Conservation (phyloP, 2,888 invertebrate genomes). For the Argynnis bischoffii region DNA sequence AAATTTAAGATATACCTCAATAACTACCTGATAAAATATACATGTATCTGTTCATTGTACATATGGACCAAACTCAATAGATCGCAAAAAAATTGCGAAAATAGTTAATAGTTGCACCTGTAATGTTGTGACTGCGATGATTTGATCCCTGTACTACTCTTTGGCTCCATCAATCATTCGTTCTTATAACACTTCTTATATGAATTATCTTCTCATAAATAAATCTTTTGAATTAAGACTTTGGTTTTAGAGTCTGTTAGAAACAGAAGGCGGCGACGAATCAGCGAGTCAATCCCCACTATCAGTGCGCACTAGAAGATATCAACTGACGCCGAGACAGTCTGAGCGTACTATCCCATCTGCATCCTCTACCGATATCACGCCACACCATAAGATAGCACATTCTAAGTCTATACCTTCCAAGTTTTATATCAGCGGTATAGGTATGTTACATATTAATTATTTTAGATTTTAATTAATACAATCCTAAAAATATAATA, state of each 20-base stretch:
- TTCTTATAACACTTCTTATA: too few species aligned
- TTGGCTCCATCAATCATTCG: too few species aligned
- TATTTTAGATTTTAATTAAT: neutral
- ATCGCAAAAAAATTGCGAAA: too few species aligned
- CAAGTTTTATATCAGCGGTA: conserved; percentile 85
- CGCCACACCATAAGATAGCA: conserved; percentile 84
- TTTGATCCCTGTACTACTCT: too few species aligned
- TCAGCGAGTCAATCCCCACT: conserved; percentile 90
- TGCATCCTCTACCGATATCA: conserved; percentile 86
- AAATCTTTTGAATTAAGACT: neutral
- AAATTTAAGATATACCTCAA: too few species aligned
- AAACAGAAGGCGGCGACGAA: conserved; percentile 90
- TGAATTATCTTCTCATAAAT: too few species aligned
- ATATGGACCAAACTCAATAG: too few species aligned
- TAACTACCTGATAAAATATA: too few species aligned
- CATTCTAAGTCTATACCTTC: conserved; percentile 79
- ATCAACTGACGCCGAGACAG: conserved; percentile 91
- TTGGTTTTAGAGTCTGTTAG: conserved; percentile 87
- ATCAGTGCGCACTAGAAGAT: conserved; percentile 88
- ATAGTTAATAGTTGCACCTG: too few species aligned
- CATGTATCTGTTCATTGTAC: too few species aligned
- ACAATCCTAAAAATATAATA: too few species aligned
- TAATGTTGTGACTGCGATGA: neutral
- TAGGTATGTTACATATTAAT: conserved; percentile 75
- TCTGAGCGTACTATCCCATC: conserved; percentile 88